Conservation (phyloP, 2,113 vertebrate species). For the Aphyosemion australe region DNA sequence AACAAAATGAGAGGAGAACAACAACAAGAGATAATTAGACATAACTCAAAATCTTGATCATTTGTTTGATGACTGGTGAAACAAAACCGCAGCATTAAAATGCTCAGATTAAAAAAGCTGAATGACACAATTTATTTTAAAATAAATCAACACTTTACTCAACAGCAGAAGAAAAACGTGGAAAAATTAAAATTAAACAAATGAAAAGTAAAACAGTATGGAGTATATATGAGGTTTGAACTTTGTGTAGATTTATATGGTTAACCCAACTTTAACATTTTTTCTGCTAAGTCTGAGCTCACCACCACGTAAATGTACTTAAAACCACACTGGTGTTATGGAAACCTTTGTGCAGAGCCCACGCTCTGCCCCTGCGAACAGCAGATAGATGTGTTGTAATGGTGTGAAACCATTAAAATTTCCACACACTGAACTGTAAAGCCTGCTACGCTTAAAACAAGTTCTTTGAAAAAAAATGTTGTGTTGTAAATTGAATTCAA, state of each 20-base stretch:
- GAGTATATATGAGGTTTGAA: too few species aligned
- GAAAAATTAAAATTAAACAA: too few species aligned
- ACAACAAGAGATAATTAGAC: neutral
- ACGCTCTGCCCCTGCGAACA: neutral
- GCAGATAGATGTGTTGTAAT: neutral
- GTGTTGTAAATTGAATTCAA: too few species aligned
- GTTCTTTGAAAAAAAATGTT: neutral
- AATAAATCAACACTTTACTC: too few species aligned
- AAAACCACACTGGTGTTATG: slow-evolving; percentile 42
- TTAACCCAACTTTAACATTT: neutral
- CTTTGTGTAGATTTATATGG: too few species aligned
- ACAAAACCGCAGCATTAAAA: too few species aligned
- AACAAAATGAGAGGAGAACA: neutral
- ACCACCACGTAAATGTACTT: neutral
- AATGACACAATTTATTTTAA: too few species aligned
- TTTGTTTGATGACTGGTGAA: too few species aligned
- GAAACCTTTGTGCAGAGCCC: slow-evolving; percentile 24
- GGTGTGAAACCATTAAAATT: neutral
- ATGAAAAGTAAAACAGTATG: too few species aligned
- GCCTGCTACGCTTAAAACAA: neutral
- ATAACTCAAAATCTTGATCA: too few species aligned
- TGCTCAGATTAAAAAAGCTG: too few species aligned
- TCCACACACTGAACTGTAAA: neutral
- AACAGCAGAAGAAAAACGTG: too few species aligned
- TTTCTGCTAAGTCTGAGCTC: neutral